Conservation (phyloP, 2,888 invertebrate species). For the Polia nebulosa region DNA sequence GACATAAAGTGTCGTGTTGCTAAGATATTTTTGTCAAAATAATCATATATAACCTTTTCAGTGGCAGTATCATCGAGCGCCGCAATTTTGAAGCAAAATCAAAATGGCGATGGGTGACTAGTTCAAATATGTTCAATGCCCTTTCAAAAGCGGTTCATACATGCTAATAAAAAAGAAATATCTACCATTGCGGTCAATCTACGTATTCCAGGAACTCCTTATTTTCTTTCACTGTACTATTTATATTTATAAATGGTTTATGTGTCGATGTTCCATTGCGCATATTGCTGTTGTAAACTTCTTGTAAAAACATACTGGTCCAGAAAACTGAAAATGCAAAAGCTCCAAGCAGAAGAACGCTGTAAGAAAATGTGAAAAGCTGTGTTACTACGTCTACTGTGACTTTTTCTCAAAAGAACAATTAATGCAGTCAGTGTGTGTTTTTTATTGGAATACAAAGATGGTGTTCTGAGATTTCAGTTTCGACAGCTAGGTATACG, state of each 20-base stretch:
- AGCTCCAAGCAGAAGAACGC: constrained; percentile 75
- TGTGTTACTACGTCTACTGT: constrained; percentile 28
- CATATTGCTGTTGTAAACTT: constrained; percentile 60
- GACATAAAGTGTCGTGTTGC: background rate
- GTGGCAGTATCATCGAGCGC: background rate
- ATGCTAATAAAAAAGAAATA: constrained; percentile 33
- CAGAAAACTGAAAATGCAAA: constrained; percentile 78
- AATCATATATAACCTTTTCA: background rate
- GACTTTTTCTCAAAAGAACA: background rate
- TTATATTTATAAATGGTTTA: background rate
- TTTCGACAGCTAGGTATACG: background rate
- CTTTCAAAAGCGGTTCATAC: background rate
- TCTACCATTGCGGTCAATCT: constrained; percentile 64
- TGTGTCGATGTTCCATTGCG: constrained; percentile 24
- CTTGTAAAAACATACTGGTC: constrained; percentile 74
- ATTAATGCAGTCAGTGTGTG: too few species aligned
- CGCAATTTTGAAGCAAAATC: background rate
- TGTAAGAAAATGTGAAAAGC: constrained; percentile 64
- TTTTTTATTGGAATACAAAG: background rate
- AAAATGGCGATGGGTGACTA: background rate
- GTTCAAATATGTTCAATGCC: background rate
- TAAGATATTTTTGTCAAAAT: background rate
- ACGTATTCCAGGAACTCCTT: constrained; percentile 70
- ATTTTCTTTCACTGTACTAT: background rate
- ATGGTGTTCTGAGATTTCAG: background rate